Evolutionary conservation across 37 sponge, comb jelly and placozoan species (phyloP).

Genomic region (Agelas oroides): DNA sequence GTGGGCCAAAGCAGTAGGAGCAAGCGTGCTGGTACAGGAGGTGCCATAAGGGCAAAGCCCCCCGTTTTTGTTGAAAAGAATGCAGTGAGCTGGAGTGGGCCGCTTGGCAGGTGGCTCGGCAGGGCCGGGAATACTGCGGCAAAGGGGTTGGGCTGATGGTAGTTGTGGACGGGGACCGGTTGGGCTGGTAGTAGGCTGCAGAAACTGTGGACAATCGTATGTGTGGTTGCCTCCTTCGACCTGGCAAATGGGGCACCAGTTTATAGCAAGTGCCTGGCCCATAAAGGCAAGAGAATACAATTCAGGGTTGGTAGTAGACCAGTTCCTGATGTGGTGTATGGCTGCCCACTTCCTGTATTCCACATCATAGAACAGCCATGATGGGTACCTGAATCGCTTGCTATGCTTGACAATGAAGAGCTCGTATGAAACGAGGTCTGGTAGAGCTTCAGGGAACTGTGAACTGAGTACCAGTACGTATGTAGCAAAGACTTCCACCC

Average conservation of each 20-base stretch:
- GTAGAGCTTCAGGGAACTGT: background rate
- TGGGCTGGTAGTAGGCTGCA: background rate
- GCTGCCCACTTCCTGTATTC: slow-evolving; percentile 5
- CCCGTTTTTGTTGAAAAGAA: background rate
- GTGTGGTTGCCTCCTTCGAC: slow-evolving; percentile 13
- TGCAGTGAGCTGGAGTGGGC: background rate
- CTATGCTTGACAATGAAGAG: background rate
- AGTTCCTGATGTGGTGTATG: background rate
- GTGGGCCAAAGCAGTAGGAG: no score
- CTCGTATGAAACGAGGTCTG: background rate
- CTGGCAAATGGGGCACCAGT: slow-evolving; percentile 1
- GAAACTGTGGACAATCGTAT: background rate
- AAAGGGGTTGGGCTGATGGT: background rate
- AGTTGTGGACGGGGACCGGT: background rate
- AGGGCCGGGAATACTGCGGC: background rate
- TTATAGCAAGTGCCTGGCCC: background rate
- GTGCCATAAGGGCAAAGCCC: background rate
- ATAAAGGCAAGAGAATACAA: background rate
- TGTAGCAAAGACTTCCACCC: background rate
- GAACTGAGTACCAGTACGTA: background rate
- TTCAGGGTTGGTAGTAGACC: background rate
- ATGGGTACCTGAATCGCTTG: background rate
- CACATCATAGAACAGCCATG: slow-evolving; percentile 1
- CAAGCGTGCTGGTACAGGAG: background rate
- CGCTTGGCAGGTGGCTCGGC: slow-evolving; percentile 1